Conservation (phyloP, 2,113 vertebrate genomes). For the Crypturellus undulatus region DNA sequence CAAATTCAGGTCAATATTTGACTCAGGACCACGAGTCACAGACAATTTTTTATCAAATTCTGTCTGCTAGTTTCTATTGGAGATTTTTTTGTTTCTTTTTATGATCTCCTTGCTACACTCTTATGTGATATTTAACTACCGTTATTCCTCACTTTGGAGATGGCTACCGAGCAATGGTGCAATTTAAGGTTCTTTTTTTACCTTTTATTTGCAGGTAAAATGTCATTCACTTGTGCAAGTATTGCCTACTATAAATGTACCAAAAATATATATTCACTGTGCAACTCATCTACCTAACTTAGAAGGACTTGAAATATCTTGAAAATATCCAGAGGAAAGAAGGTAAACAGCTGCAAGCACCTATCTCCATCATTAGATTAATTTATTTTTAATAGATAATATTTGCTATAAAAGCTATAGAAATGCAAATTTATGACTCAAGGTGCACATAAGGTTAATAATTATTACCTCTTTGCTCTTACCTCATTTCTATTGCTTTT, state of each 20-base stretch:
- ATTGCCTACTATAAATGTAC: not conserved
- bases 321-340: not conserved
- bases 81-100: not conserved
- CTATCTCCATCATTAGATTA: not conserved
- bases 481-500: not conserved
- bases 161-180: not conserved
- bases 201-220: not conserved
- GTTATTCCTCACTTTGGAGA: not conserved
- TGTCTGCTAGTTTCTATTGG: not conserved
- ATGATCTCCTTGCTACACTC: not conserved
- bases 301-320: not conserved
- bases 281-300: not conserved
- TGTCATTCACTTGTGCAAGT: not conserved
- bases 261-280: not conserved
- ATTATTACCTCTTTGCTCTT: not conserved
- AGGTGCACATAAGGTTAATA: not conserved
- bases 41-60: not conserved
- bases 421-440: not conserved
- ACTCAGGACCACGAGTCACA: accelerated
- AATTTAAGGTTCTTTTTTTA: not conserved
- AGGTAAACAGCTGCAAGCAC: not conserved
- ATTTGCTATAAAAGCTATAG: not conserved
- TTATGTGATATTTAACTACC: not conserved
- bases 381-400: not conserved
- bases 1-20: not conserved